phyloP scores from a whole-genome alignment of 2,888 invertebrate genomes.

The Alloscopus bannaensis region DNA sequence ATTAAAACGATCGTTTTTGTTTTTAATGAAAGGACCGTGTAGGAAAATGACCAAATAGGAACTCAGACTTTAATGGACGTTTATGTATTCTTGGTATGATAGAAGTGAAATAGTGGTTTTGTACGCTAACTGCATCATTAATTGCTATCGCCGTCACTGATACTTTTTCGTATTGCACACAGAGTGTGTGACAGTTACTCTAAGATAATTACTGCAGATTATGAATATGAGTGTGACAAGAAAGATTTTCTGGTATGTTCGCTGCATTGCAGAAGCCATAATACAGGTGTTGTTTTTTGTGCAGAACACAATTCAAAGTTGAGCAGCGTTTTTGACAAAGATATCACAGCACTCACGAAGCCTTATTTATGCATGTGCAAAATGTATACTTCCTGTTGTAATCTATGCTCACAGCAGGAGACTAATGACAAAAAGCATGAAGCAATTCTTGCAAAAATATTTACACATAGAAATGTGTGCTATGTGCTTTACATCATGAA shows the following conservation, averaged over 20 bases:
- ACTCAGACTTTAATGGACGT: constrained; percentile 5
- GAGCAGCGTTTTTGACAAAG: constrained; percentile 31
- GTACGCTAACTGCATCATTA: not conserved
- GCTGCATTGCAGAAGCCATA: too few relatives aligned
- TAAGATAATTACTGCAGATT: not conserved
- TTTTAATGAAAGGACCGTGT: constrained; percentile 10
- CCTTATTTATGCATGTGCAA: too few relatives aligned
- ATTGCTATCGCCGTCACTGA: not conserved
- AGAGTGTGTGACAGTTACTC: constrained; percentile 7
- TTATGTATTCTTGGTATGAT: not conserved
- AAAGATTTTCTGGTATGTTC: too few relatives aligned
- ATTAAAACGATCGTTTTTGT: not conserved
- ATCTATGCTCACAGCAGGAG: too few relatives aligned
- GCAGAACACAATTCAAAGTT: too few relatives aligned
- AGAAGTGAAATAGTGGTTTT: constrained; percentile 1
- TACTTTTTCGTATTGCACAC: not conserved
- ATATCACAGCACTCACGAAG: constrained; percentile 27
- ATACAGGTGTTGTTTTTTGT: too few relatives aligned
- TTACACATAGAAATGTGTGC: too few relatives aligned
- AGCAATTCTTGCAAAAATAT: too few relatives aligned
- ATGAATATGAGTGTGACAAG: too few relatives aligned
- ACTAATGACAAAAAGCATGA: too few relatives aligned
- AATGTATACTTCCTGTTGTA: too few relatives aligned
- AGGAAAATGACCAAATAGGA: constrained; percentile 2
- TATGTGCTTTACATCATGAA: too few relatives aligned